phyloP scores from a whole-genome alignment of 2,797 vertebrate genomes.

The Nyctibius grandis region DNA sequence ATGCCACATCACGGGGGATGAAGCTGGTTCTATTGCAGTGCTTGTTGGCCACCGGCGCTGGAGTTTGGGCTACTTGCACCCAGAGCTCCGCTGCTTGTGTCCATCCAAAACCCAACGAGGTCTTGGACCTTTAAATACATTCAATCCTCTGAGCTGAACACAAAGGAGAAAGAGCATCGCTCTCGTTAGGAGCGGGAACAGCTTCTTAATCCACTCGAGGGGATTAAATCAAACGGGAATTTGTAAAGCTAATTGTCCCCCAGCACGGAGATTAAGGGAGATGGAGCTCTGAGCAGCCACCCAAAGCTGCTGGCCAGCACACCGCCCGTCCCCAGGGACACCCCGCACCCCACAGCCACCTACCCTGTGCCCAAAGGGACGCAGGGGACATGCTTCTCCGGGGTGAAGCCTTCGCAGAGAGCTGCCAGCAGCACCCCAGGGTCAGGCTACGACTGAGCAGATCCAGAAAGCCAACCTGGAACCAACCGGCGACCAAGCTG shows the following conservation, averaged over 20 bases:
- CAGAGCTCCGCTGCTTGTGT: rapidly evolving
- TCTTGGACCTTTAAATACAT: neutral
- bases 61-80: neutral
- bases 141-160: neutral
- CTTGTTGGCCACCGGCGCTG: too few relatives aligned
- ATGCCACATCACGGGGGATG: too few relatives aligned
- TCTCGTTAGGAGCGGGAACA: neutral
- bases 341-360: too few relatives aligned
- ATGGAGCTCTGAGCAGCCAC: rapidly evolving
- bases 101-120: neutral
- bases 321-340: rapidly evolving
- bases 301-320: neutral
- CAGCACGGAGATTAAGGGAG: neutral
- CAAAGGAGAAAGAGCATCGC: neutral
- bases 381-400: too few relatives aligned
- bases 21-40: too few relatives aligned
- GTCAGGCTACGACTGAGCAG: too few relatives aligned
- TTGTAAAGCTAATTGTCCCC: neutral
- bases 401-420: too few relatives aligned
- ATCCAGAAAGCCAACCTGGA: too few relatives aligned
- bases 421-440: too few relatives aligned
- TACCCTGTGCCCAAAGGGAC: too few relatives aligned
- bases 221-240: neutral
- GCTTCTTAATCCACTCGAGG: neutral
- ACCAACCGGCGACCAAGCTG: too few relatives aligned